These are phyloP conservation scores for Graphium colonna DNA, from an alignment of 2,888 invertebrate species.

Conservation along the genomic window DNA sequence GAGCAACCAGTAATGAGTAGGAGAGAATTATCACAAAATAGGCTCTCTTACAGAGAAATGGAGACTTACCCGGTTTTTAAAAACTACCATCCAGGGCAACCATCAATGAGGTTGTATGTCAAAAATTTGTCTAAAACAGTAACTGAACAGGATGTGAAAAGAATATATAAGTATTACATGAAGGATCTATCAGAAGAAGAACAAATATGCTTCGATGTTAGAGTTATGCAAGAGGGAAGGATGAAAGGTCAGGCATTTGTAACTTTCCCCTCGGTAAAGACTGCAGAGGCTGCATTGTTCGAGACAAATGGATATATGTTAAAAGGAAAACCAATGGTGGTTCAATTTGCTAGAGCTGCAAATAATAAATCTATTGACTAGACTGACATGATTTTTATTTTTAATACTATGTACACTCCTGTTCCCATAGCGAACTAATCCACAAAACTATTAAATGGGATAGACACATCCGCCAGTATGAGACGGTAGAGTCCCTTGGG, in stretches of 20 bases:
- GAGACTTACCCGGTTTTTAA: slow-evolving; percentile 88
- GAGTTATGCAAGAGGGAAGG: slow-evolving; percentile 95
- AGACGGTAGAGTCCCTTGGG: no score
- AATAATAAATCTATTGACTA: slow-evolving; percentile 62
- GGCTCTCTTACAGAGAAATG: slow-evolving; percentile 86
- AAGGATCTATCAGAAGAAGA: slow-evolving; percentile 58
- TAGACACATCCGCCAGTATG: no score
- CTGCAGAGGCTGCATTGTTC: slow-evolving; percentile 86
- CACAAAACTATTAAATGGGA: no score
- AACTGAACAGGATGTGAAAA: slow-evolving; percentile 85
- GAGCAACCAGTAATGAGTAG: slow-evolving; percentile 76
- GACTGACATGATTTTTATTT: slow-evolving; percentile 19
- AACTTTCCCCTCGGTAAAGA: slow-evolving; percentile 85
- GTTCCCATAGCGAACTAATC: no score
- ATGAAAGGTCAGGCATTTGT: slow-evolving; percentile 99
- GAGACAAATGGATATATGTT: slow-evolving; percentile 94
- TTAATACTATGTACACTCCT: no score
- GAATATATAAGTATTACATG: slow-evolving; percentile 86
- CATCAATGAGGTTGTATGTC: slow-evolving; percentile 92
- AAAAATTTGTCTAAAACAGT: slow-evolving; percentile 94
- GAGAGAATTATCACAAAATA: slow-evolving; percentile 83
- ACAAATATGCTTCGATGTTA: slow-evolving; percentile 81
- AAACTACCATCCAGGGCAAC: slow-evolving; percentile 90
- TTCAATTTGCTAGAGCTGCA: slow-evolving; percentile 85
- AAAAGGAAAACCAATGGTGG: slow-evolving; percentile 94